Evolutionary conservation across 2,888 invertebrate species (phyloP).

Genomic region (Rambutsinella grinnellia): DNA sequence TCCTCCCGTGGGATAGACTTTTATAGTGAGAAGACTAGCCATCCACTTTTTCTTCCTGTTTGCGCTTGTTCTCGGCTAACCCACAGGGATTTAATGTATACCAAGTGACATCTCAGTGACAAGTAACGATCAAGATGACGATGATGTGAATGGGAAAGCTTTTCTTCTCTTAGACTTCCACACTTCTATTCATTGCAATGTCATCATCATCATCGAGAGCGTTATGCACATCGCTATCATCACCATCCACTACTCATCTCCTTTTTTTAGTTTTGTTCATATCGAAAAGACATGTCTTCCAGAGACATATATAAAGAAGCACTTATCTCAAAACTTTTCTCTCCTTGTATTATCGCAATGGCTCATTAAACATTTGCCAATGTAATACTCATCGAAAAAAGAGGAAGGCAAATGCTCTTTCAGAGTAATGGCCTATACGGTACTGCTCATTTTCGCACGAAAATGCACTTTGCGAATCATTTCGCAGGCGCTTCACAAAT

Average conservation of each 20-base stretch:
- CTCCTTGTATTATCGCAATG: conserved; percentile 53
- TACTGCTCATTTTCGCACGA: too few relatives aligned
- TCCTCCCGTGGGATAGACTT: conserved; percentile 34
- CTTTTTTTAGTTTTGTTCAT: too few relatives aligned
- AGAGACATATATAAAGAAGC: too few relatives aligned
- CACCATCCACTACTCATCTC: conserved; percentile 13
- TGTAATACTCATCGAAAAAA: conserved; percentile 35
- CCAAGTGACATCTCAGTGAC: conserved; percentile 53
- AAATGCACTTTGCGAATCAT: too few relatives aligned
- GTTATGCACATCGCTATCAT: conserved; percentile 7
- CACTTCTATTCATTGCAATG: conserved; percentile 41
- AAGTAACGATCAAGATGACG: conserved; percentile 48
- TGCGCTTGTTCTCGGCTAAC: conserved; percentile 17
- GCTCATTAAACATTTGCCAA: conserved; percentile 57
- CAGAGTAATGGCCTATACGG: too few relatives aligned
- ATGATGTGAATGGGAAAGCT: conserved; percentile 21
- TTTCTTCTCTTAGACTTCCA: too few relatives aligned
- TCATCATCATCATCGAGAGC: conserved; percentile 19
- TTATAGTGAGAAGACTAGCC: too few relatives aligned
- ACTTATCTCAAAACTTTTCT: too few relatives aligned
- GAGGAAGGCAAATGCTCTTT: conserved; percentile 7
- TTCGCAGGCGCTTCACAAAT: too few relatives aligned
- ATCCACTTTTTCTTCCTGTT: not conserved
- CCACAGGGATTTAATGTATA: conserved; percentile 45
- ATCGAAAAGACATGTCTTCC: too few relatives aligned